These are phyloP conservation scores for Pristionchus maxplancki DNA, from an alignment of 2,888 invertebrate genomes.

Conservation along the genomic window DNA sequence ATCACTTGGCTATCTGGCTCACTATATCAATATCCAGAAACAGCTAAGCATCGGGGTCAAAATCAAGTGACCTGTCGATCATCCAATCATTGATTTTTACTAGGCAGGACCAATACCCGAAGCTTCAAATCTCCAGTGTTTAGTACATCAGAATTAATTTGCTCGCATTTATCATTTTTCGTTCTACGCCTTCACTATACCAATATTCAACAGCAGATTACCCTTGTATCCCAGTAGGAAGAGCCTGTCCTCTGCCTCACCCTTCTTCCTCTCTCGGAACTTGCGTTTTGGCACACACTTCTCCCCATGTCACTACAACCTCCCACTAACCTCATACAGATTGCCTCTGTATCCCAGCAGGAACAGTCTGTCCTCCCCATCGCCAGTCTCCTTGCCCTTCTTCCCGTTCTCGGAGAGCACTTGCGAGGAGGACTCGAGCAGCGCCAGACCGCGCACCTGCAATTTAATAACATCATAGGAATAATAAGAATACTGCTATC, in stretches of 20 bases:
- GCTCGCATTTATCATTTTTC: not conserved
- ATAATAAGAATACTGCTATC: too few relatives aligned
- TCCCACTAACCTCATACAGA: constrained; percentile 21
- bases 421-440: constrained; percentile 28
- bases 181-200: not conserved
- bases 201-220: too few relatives aligned
- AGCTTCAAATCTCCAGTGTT: too few relatives aligned
- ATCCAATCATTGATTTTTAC: not conserved
- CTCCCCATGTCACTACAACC: too few relatives aligned
- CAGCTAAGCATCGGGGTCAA: not conserved
- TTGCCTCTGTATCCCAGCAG: constrained; percentile 47
- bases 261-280: too few relatives aligned
- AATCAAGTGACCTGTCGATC: not conserved
- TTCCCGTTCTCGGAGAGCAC: not conserved
- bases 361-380: constrained; percentile 8
- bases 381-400: not conserved
- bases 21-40: not conserved
- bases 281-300: too few relatives aligned
- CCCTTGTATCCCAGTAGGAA: too few relatives aligned
- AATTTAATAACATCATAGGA: not conserved
- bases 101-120: not conserved
- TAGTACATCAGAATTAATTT: too few relatives aligned
- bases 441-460: constrained; percentile 23
- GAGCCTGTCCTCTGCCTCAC: not conserved
- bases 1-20: not conserved